phyloP scores from a whole-genome alignment of 2,888 invertebrate genomes.

The Bembecia ichneumoniformis region DNA sequence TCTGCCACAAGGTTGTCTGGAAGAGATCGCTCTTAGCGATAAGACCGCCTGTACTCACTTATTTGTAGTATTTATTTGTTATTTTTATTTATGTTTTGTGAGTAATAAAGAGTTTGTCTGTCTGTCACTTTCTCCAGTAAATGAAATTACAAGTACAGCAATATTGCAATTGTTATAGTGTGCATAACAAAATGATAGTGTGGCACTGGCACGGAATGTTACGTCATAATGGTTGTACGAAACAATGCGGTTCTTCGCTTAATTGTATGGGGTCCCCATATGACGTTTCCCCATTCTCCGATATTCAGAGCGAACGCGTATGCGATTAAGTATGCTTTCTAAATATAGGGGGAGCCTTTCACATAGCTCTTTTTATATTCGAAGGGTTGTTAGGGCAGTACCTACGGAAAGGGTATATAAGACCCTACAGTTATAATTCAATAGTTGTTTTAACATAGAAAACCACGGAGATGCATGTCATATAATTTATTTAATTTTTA shows the following conservation, averaged over 20 bases:
- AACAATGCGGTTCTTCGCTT: conserved; percentile 46
- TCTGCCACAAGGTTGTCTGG: no score
- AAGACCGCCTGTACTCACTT: no score
- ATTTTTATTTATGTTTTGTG: no score
- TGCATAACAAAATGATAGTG: conserved; percentile 5
- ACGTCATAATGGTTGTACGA: conserved; percentile 24
- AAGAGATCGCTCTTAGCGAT: no score
- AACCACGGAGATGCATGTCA: conserved; percentile 21
- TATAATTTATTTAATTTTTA: neutral
- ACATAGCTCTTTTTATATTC: conserved; percentile 51
- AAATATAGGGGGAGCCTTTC: conserved; percentile 56
- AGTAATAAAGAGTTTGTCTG: no score
- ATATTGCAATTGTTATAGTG: neutral
- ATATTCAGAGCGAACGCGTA: conserved; percentile 61
- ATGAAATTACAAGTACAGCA: neutral
- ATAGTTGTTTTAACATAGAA: conserved; percentile 27
- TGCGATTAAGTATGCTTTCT: conserved; percentile 65
- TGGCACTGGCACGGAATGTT: conserved; percentile 40
- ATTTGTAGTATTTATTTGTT: no score
- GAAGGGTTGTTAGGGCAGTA: conserved; percentile 44
- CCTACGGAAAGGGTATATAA: conserved; percentile 58
- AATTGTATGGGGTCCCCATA: conserved; percentile 58
- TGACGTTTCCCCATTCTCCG: conserved; percentile 65
- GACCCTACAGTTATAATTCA: conserved; percentile 45
- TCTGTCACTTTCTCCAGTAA: no score